Percentiles rank a stretch among this genome's conserved stretches.
phyloP scores from a whole-genome alignment of 2,797 vertebrate species.

The Alcedo atthis region DNA sequence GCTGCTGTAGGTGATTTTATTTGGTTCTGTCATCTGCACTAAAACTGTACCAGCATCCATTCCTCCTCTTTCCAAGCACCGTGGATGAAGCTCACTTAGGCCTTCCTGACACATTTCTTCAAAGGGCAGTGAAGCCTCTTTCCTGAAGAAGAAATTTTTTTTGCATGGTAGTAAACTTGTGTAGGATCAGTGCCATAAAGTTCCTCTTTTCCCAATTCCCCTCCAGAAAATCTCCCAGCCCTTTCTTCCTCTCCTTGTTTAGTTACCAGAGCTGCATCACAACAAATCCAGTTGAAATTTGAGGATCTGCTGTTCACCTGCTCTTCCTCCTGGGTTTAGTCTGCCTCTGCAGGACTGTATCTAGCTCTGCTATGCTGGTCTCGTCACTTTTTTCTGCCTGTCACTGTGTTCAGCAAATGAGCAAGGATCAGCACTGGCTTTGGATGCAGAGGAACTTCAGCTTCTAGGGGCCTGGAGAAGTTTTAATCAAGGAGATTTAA shows the following conservation, averaged over 20 bases:
- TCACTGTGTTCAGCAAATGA: not conserved
- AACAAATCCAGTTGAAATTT: not conserved
- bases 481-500: not conserved
- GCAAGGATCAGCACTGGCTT: not conserved
- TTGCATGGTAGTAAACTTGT: not conserved
- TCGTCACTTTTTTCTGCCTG: not conserved
- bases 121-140: not conserved
- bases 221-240: not conserved
- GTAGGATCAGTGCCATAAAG: not conserved
- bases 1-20: not conserved
- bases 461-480: not conserved
- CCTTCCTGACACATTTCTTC: constrained; percentile 1
- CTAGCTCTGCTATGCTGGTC: not conserved
- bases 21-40: not conserved
- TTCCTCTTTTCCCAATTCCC: not conserved
- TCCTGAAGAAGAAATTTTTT: not conserved
- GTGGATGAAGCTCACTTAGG: not conserved
- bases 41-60: constrained; percentile 12
- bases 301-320: not conserved
- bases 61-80: not conserved
- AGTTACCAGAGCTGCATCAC: not conserved
- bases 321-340: not conserved
- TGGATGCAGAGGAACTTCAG: not conserved
- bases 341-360: not conserved
- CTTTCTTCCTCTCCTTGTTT: not conserved